Percentiles rank a stretch among this genome's conserved stretches.
phyloP scores from a whole-genome alignment of 2,888 invertebrate species.

The Eilema depressum region DNA sequence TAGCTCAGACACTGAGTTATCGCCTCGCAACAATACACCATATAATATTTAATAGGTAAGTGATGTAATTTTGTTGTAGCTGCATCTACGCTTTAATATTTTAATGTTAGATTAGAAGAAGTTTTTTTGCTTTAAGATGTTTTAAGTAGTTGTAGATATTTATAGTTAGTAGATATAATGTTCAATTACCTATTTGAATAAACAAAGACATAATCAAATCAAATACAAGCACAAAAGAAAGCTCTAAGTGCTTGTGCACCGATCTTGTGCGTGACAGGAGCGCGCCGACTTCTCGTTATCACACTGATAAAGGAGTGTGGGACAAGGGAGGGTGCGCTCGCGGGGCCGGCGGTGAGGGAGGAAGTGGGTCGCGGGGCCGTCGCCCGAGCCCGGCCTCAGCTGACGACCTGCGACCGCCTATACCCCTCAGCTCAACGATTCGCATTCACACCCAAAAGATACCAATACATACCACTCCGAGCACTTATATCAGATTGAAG shows the following conservation, averaged over 20 bases:
- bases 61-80: conserved; percentile 29
- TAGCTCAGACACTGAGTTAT: conserved; percentile 44
- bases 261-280: conserved; percentile 42
- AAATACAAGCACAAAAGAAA: conserved; percentile 24
- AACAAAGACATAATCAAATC: background rate
- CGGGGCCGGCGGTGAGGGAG: conserved; percentile 60
- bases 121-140: conserved; percentile 23
- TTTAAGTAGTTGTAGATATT: conserved; percentile 12
- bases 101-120: conserved; percentile 16
- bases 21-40: conserved; percentile 21
- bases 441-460: conserved; percentile 53
- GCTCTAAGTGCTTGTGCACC: conserved; percentile 35
- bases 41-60: conserved; percentile 27
- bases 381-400: conserved; percentile 76
- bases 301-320: conserved; percentile 72
- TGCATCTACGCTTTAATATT: conserved; percentile 18
- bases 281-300: conserved; percentile 70
- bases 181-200: conserved; percentile 3
- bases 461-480: conserved; percentile 35
- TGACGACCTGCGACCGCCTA: conserved; percentile 67
- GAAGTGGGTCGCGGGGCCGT: conserved; percentile 82
- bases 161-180: background rate
- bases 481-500: conserved; percentile 21
- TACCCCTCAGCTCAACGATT: conserved; percentile 66
- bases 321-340: conserved; percentile 58